Base-by-base conservation (phyloP, 2,797 vertebrate genomes). In the Melanogrammus aeglefinus region DNA sequence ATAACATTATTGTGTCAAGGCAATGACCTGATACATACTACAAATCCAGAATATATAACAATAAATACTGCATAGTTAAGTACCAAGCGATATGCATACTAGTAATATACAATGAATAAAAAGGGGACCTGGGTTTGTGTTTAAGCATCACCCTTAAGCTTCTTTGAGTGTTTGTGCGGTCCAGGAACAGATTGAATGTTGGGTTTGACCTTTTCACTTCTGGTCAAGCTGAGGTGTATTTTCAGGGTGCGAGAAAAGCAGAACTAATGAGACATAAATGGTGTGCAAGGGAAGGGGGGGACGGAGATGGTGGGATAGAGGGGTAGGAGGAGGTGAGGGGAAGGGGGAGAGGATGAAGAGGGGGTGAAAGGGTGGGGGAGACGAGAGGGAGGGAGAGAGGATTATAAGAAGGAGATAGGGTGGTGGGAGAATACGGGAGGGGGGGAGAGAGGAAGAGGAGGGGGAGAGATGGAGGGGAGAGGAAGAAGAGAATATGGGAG, bases 201-300 rank as follows among this genome's bases (percentile, higher is more conserved):
- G 6, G 72, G 29, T 27, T 74, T 78, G 80, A 84, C 81, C 85
- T 88, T 92, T 89, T 86, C 80, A 27, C 74, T 81, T 80, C 38
- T 39, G 14, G 7, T 88, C 76, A 81, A 31, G 82, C 38, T 72
- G 27, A 74, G 70, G 78, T 80, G 84, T 44, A n/a, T 77, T 84
- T 82, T 77, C 77, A 86, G 66, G 80, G 12, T 84, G 38, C 66
- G 75, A 82, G 88, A 82, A 85, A 75, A 82, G 82, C 78, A 76
- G 83, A 76, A 78, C 63, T 72, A 84, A 82, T 69, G 77, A 21
- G 51, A n/a, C 18, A n/a, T 57, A 57, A 57, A 21, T 57, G 51
- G 75, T 6, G 18, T 16, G 47, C 16, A 18, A 51, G 47, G 16
- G 14, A 16, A 16, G 47, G 47, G 13, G 13, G 47, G 16, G 47